Evolutionary conservation across 2,113 vertebrate genomes (phyloP).

Genomic region (Porphyrio hochstetteri): DNA sequence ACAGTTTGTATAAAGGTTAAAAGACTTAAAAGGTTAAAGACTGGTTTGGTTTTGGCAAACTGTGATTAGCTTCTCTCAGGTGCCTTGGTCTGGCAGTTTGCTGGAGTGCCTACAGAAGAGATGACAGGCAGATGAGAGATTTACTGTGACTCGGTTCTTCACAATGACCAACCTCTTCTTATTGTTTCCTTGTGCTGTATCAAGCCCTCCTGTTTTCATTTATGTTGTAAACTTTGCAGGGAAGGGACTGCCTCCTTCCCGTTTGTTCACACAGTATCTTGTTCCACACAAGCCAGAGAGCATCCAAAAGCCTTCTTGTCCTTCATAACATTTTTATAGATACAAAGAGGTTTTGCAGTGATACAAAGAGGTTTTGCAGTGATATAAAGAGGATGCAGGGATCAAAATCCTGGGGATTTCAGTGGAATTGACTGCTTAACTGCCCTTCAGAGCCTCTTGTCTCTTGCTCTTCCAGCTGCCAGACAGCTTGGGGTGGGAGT

Average conservation of each 20-base stretch:
- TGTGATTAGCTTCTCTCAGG: slow-evolving; percentile 33
- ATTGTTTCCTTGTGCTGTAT: not conserved
- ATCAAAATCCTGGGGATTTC: not conserved
- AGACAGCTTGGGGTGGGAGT: not conserved
- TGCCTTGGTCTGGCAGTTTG: not conserved
- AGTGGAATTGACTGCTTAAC: not conserved
- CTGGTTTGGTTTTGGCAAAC: slow-evolving; percentile 43
- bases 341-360: not conserved
- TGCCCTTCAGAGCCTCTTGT: not conserved
- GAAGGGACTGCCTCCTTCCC: not conserved
- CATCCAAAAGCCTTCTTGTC: not conserved
- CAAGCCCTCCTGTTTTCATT: not conserved
- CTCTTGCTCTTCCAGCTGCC: not conserved
- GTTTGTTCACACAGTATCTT: not conserved
- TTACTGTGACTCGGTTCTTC: not conserved
- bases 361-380: not conserved
- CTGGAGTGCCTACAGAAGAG: not conserved
- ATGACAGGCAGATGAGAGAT: not conserved
- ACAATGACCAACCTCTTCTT: accelerated
- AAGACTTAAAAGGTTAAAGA: slow-evolving; percentile 64
- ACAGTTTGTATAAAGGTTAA: slow-evolving; percentile 67
- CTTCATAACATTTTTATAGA: not conserved
- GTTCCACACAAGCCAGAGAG: not conserved
- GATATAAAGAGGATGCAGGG: not conserved
- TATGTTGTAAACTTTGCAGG: not conserved